Percentiles rank a stretch among this genome's conserved stretches.
Evolutionary conservation across 2,888 invertebrate genomes (phyloP).

Genomic region (Acrobasis suavella): DNA sequence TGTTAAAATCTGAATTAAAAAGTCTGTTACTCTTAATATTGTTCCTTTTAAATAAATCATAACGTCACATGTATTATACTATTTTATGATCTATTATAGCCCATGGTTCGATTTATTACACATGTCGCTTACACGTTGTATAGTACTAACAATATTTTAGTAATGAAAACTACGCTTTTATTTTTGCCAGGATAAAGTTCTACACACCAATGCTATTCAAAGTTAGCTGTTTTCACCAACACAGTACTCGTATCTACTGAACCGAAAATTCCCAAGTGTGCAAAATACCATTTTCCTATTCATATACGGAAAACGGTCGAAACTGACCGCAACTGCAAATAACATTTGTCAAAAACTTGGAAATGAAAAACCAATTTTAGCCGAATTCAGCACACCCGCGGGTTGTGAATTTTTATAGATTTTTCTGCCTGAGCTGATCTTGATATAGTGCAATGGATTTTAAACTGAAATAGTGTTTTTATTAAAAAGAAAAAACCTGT

Average conservation of each 20-base stretch:
- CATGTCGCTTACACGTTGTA: no score
- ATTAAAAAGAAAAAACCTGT: no score
- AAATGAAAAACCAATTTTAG: constrained; percentile 27
- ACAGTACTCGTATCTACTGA: constrained; percentile 6
- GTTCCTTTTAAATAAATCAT: no score
- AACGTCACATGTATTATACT: no score
- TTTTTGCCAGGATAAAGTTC: no score
- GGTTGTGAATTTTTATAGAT: constrained; percentile 25
- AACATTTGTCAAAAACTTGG: constrained; percentile 25
- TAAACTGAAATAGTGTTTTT: not conserved
- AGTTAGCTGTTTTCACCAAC: not conserved
- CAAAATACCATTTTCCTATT: constrained; percentile 19
- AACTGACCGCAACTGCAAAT: constrained; percentile 23
- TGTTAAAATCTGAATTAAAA: no score
- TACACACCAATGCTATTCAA: no score
- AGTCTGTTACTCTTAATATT: no score
- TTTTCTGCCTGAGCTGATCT: constrained; percentile 15
- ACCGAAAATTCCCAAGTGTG: constrained; percentile 9
- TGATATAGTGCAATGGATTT: constrained; percentile 2
- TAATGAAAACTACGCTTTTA: no score
- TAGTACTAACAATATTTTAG: no score
- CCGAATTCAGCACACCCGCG: constrained; percentile 20
- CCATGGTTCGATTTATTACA: no score
- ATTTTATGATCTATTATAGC: no score
- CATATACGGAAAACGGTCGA: constrained; percentile 14